Base-by-base conservation (phyloP, 2,797 vertebrate species). In the Betta splendens region DNA sequence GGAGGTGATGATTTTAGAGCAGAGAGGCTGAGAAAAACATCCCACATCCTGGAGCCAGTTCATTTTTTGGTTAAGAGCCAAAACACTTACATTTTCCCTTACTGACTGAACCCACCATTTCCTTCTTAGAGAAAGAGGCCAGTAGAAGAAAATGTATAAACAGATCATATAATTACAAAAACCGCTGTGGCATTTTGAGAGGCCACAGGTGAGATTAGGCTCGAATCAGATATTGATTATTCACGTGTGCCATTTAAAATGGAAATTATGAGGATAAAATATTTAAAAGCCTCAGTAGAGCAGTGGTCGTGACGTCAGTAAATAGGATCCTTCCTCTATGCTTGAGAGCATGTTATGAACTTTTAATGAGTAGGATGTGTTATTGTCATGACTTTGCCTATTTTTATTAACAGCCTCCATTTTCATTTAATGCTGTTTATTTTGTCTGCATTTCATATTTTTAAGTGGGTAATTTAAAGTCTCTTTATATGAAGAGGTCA, bases 231-330 rank as follows among this genome's bases (percentile, higher is more conserved):
- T 64, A 65, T 59, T 21, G 72, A 81, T 69, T 51, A 58, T 55
- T 31, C 26, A 4, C 11, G 35, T 49, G 21, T 53, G 52, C n/a
- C 59, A 75, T 72, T 65, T 76, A 32, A 65, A 26, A 43, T 51
- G 66, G 31, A 64, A 67, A 58, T 37, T 20, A 10, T 49, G 21
- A 32, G 32, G 12, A 58, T 35, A 44, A 54, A 43, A 42, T 16
- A 37, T 36, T 39, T 54, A 7, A 54, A 66, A 54, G 57, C 25
- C 9, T 35, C 22, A 40, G 20, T 33, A 48, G 18, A 7, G 59
- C 61, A 13, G 33, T 2, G 43, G 15, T n/a, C n/a, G n/a, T n/a
- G n/a, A n/a, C n/a, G n/a, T n/a, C n/a, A n/a, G n/a, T n/a, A n/a
- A n/a, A n/a, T n/a, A n/a, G n/a, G n/a, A n/a, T n/a, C n/a, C n/a